Evolutionary conservation across 2,113 vertebrate genomes (phyloP).

Genomic region (Egretta garzetta): DNA sequence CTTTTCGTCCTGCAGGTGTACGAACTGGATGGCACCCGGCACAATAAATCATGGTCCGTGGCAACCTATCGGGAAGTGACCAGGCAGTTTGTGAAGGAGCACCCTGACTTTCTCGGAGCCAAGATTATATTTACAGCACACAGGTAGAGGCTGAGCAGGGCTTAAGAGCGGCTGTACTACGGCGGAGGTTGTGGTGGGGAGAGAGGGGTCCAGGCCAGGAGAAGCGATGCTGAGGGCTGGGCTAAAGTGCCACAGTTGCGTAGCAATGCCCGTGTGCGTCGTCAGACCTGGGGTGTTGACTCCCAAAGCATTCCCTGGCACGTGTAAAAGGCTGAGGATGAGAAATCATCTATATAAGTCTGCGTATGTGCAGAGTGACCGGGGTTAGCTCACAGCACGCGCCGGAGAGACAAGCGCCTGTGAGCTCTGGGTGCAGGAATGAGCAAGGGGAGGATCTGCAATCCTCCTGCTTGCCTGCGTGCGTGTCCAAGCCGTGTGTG

Average conservation of each 20-base stretch:
- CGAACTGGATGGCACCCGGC: constrained; percentile 82
- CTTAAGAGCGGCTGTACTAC: neutral
- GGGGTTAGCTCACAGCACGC: fast-evolving
- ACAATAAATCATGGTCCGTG: constrained; percentile 78
- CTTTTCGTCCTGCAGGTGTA: constrained; percentile 76
- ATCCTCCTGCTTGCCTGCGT: neutral
- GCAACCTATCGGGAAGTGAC: constrained; percentile 78
- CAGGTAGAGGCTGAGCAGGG: constrained; percentile 54
- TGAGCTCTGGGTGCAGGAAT: fast-evolving
- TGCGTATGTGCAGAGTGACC: fast-evolving
- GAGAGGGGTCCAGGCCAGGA: neutral
- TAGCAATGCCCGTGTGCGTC: fast-evolving
- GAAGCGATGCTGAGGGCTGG: neutral
- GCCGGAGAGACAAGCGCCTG: fast-evolving
- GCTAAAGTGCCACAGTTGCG: neutral
- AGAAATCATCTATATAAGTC: neutral
- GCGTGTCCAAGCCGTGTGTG: fast-evolving
- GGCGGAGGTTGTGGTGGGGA: fast-evolving
- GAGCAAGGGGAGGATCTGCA: neutral
- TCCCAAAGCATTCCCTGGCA: neutral
- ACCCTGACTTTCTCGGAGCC: constrained; percentile 85
- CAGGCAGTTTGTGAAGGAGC: constrained; percentile 72
- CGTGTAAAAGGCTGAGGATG: neutral
- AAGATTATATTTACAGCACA: constrained; percentile 78
- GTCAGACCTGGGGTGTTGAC: neutral